A percentile compares a stretch with the other conserved stretches of the same genome.
Evolutionary conservation across 2,113 vertebrate genomes (phyloP).

Genomic region (Ailuropoda melanoleuca): DNA sequence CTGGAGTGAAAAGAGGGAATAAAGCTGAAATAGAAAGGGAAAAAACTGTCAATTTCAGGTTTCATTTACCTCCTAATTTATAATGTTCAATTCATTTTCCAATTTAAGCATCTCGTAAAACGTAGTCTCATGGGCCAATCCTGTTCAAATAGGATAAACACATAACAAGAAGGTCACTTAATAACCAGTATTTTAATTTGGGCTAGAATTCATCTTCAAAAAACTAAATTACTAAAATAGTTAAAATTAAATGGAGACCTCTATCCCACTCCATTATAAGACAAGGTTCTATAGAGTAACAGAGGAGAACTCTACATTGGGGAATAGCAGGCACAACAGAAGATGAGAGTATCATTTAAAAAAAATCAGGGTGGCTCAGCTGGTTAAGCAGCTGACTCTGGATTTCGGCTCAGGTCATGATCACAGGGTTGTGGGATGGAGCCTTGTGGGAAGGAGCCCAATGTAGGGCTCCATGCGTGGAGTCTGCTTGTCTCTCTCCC

Average conservation of each 20-base stretch:
- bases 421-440: neutral
- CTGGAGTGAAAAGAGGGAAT: neutral
- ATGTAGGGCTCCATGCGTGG: too few species aligned
- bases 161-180: neutral
- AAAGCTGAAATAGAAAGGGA: neutral
- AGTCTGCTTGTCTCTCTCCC: neutral
- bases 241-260: neutral
- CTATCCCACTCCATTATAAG: neutral
- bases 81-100: neutral
- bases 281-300: neutral
- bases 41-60: neutral
- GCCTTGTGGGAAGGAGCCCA: neutral
- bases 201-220: neutral
- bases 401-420: neutral
- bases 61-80: neutral
- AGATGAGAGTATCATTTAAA: neutral
- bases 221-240: neutral
- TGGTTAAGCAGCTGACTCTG: neutral
- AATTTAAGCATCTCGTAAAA: constrained; percentile 1
- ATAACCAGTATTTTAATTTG: neutral
- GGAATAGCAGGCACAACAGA: neutral
- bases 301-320: neutral
- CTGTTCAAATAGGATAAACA: neutral
- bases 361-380: neutral
- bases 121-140: neutral